A percentile compares a stretch with the other conserved stretches of the same genome.
phyloP scores from a whole-genome alignment of 2,888 invertebrate species.

The Polyommatus icarus region DNA sequence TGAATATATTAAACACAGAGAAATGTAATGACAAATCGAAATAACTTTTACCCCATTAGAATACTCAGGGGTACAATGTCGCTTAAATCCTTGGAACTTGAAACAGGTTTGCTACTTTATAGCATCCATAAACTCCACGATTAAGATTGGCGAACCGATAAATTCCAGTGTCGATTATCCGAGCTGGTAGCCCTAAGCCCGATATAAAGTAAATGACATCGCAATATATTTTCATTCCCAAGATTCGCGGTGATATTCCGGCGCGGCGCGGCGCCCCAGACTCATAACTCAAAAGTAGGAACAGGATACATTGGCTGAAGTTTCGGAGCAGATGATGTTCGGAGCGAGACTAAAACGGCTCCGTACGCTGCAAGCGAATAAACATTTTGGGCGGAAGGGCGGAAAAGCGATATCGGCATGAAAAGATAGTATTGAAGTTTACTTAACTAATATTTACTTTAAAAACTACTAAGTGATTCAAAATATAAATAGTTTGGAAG shows the following conservation, averaged over 20 bases:
- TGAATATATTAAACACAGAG: neutral
- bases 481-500: neutral
- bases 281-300: conserved; percentile 62
- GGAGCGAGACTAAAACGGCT: conserved; percentile 37
- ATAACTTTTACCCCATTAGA: neutral
- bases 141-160: conserved; percentile 13
- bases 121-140: conserved; percentile 8
- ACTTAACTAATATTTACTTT: neutral
- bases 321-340: conserved; percentile 59
- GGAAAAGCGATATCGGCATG: conserved; percentile 1
- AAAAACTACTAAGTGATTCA: neutral
- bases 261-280: conserved; percentile 47
- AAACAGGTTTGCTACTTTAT: conserved; percentile 13
- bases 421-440: neutral
- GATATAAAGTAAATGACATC: conserved; percentile 21
- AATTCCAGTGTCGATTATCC: conserved; percentile 16
- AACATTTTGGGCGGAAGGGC: neutral
- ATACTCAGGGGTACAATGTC: neutral
- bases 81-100: neutral
- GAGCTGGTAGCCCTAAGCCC: neutral
- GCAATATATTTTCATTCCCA: conserved; percentile 36
- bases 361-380: neutral
- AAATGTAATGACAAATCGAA: neutral
- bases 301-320: conserved; percentile 55
- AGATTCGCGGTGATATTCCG: conserved; percentile 45